Conservation (phyloP, 2,888 invertebrate species). For the Bembecia ichneumoniformis region DNA sequence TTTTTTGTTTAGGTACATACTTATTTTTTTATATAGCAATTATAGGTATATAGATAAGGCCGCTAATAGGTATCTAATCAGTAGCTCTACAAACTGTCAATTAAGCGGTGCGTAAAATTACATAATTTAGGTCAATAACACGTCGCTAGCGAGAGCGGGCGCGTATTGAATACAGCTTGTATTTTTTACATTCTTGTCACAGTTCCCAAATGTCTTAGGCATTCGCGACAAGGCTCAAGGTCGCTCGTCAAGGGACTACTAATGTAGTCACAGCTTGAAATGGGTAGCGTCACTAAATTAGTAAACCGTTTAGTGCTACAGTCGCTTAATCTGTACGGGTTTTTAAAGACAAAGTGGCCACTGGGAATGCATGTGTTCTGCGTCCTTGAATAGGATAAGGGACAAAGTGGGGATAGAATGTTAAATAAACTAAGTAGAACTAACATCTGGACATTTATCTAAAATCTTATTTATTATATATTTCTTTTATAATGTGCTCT, state of each 20-base stretch:
- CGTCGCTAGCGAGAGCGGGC: slow-evolving; percentile 20
- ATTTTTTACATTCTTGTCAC: background rate
- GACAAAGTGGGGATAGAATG: too few species aligned
- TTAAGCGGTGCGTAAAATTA: slow-evolving; percentile 29
- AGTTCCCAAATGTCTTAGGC: slow-evolving; percentile 47
- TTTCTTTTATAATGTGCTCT: too few species aligned
- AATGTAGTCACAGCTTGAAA: slow-evolving; percentile 20
- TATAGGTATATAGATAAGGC: too few species aligned
- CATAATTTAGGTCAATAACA: slow-evolving; percentile 60
- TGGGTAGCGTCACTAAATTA: too few species aligned
- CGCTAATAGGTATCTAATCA: background rate
- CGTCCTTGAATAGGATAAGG: too few species aligned
- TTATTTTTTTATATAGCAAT: too few species aligned
- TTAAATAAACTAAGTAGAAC: too few species aligned
- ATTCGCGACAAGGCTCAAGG: slow-evolving; percentile 52
- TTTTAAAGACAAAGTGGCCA: background rate
- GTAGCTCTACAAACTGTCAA: background rate
- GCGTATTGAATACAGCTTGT: slow-evolving; percentile 27
- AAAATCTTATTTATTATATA: too few species aligned
- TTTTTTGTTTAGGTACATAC: too few species aligned
- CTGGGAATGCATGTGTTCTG: too few species aligned
- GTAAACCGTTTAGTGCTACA: background rate
- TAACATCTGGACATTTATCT: too few species aligned
- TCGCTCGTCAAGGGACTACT: slow-evolving; percentile 40
- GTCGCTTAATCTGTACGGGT: background rate